phyloP scores from a whole-genome alignment of 1,140 invertebrate genomes.

The Drosophila sturtevanti region DNA sequence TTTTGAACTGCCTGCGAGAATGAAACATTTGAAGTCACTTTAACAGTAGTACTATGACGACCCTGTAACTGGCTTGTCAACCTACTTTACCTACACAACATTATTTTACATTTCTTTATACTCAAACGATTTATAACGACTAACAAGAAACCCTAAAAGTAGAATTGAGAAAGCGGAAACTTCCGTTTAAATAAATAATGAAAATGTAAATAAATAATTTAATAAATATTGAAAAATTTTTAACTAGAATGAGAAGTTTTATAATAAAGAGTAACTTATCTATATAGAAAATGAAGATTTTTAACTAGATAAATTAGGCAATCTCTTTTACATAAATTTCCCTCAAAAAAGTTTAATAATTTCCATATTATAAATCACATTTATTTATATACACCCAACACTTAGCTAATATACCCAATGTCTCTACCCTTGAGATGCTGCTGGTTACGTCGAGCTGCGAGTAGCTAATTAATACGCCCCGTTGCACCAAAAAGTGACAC shows the following conservation, averaged over 20 bases:
- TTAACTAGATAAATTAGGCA: no score
- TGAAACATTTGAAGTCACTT: conserved; percentile 66
- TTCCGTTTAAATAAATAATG: no score
- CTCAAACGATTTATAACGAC: background rate
- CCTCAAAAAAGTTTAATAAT: no score
- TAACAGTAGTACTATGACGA: background rate
- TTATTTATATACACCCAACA: no score
- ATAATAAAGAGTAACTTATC: no score
- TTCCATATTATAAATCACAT: no score
- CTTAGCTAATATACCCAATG: conserved; percentile 1
- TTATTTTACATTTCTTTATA: background rate
- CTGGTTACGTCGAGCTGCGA: conserved; percentile 57
- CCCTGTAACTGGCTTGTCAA: conserved; percentile 35
- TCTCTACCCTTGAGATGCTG: conserved; percentile 6
- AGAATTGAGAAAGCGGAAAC: background rate
- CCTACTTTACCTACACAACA: background rate
- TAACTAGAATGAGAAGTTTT: no score
- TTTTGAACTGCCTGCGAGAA: conserved; percentile 71
- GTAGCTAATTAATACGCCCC: conserved; percentile 77
- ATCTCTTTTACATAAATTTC: no score
- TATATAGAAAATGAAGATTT: no score
- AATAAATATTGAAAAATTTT: no score
- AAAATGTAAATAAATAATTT: no score
- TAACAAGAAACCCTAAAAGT: background rate
- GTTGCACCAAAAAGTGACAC: conserved; percentile 63